These are phyloP conservation scores for Candidula unifasciata DNA, from an alignment of 2,888 invertebrate species.

Conservation along the genomic window DNA sequence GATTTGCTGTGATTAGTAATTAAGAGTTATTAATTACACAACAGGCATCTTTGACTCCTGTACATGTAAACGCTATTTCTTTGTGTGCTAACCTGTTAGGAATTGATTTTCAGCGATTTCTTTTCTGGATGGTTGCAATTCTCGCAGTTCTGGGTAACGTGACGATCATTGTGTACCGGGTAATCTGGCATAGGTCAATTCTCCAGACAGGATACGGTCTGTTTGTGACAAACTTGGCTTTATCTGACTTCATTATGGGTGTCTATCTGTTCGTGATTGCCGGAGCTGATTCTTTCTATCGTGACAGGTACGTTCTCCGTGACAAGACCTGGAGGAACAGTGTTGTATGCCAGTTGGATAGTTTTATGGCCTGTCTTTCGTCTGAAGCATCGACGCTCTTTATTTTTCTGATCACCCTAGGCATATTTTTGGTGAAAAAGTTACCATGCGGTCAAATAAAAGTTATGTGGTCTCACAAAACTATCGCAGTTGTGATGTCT, in stretches of 20 bases:
- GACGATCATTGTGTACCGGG: slow-evolving; percentile 53
- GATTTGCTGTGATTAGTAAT: slow-evolving; percentile 27
- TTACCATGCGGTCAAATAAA: background rate
- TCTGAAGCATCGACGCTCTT: slow-evolving; percentile 25
- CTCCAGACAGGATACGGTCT: slow-evolving; percentile 22
- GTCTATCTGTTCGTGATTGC: slow-evolving; percentile 62
- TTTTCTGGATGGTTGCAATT: slow-evolving; percentile 52
- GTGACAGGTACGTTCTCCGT: background rate
- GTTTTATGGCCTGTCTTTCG: background rate
- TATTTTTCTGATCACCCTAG: slow-evolving; percentile 3
- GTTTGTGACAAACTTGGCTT: slow-evolving; percentile 26
- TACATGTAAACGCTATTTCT: slow-evolving; percentile 56
- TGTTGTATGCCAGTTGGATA: background rate
- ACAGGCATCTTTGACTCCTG: slow-evolving; percentile 41
- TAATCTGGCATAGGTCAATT: slow-evolving; percentile 60
- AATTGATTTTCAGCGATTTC: slow-evolving; percentile 37
- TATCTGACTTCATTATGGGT: slow-evolving; percentile 63
- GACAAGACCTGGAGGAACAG: background rate
- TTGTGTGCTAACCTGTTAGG: slow-evolving; percentile 60
- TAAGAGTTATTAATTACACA: background rate
- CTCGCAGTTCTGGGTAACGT: slow-evolving; percentile 58
- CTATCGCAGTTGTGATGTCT: background rate
- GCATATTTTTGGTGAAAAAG: slow-evolving; percentile 9
- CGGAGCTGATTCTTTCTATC: slow-evolving; percentile 57
- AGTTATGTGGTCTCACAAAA: background rate